A percentile compares a stretch with the other conserved stretches of the same genome.
Evolutionary conservation across 2,888 invertebrate genomes (phyloP).

Genomic region (Pristionchus exspectatus): DNA sequence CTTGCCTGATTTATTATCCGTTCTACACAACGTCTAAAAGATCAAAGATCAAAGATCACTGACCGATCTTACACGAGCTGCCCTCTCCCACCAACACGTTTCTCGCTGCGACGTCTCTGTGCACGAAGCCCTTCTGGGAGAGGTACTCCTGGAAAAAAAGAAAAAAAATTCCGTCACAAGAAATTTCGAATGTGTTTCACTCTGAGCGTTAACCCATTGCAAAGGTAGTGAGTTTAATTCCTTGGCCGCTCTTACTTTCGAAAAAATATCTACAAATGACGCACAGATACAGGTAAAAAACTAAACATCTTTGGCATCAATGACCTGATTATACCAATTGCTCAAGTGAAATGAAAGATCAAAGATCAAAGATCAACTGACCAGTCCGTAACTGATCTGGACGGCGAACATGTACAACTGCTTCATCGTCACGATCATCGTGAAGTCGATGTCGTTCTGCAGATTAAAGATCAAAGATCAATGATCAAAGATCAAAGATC

Average conservation of each 20-base stretch:
- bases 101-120: slow-evolving; percentile 78
- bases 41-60: not conserved
- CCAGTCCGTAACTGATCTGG: slow-evolving; percentile 78
- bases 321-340: too few relatives aligned
- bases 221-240: too few relatives aligned
- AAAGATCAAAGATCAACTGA: slow-evolving; percentile 56
- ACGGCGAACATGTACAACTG: slow-evolving; percentile 77
- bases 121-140: slow-evolving; percentile 77
- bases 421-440: slow-evolving; percentile 77
- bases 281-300: not conserved
- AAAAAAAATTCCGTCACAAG: too few relatives aligned
- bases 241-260: too few relatives aligned
- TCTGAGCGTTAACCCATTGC: not conserved
- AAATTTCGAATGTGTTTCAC: not conserved
- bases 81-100: slow-evolving; percentile 77
- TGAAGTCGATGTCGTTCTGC: slow-evolving; percentile 70
- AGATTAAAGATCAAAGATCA: not conserved
- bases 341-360: too few relatives aligned
- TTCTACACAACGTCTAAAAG: too few relatives aligned
- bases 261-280: too few relatives aligned
- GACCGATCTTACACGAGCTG: slow-evolving; percentile 75
- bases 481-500: not conserved
- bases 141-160: slow-evolving; percentile 78
- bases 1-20: too few relatives aligned
- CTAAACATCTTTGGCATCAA: slow-evolving; percentile 31